Percentiles rank a stretch among this genome's conserved stretches.
These are phyloP conservation scores for Zapornia atra DNA, from an alignment of 2,113 vertebrate species.

Conservation along the genomic window DNA sequence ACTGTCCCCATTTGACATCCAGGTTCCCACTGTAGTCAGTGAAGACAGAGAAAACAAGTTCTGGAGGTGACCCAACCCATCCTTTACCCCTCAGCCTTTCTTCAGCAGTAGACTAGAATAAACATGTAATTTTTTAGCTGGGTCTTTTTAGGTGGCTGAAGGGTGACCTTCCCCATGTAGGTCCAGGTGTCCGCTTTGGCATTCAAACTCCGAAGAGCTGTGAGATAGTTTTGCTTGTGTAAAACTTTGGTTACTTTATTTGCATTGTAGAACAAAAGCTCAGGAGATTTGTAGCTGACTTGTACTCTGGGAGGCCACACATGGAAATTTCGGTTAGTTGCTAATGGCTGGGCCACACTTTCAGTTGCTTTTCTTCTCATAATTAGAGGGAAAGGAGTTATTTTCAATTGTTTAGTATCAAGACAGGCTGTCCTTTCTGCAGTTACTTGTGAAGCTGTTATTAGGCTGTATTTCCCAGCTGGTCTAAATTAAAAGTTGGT, in stretches of 20 bases:
- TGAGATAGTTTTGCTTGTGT: neutral
- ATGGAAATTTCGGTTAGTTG: neutral
- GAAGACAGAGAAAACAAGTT: neutral
- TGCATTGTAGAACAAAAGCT: neutral
- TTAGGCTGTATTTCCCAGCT: conserved; percentile 44
- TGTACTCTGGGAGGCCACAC: neutral
- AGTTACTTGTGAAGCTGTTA: conserved; percentile 60
- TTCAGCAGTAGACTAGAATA: neutral
- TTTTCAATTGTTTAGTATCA: conserved; percentile 5
- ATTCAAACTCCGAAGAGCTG: neutral
- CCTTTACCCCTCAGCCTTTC: neutral
- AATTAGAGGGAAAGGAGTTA: neutral
- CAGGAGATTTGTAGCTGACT: neutral
- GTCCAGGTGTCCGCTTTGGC: neutral
- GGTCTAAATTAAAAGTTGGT: conserved; percentile 46
- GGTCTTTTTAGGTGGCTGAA: neutral
- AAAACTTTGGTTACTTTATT: neutral
- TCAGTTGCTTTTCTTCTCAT: neutral
- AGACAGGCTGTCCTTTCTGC: neutral
- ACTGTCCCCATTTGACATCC: neutral
- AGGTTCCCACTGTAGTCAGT: too few species aligned
- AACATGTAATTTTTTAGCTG: neutral
- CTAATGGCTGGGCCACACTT: neutral
- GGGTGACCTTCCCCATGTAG: neutral
- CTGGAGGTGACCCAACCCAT: neutral